Conservation (phyloP, 2,888 invertebrate species). For the Thera britannica region DNA sequence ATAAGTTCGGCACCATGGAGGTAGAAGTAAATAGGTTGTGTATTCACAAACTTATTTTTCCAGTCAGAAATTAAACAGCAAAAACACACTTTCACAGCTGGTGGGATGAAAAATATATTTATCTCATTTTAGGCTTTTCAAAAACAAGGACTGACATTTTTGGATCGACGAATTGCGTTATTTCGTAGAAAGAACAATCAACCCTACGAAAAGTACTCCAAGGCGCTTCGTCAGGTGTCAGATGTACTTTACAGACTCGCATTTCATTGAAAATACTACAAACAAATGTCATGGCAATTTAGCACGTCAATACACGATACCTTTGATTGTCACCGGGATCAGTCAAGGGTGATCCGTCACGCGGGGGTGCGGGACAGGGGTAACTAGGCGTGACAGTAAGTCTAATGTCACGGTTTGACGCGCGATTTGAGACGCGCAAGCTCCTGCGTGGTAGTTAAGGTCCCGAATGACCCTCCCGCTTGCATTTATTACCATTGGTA, state of each 20-base stretch:
- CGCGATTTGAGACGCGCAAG: slow-evolving; percentile 75
- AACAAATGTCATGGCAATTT: slow-evolving; percentile 40
- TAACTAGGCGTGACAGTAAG: slow-evolving; percentile 71
- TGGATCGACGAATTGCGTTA: no score
- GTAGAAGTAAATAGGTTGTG: no score
- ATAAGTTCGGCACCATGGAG: no score
- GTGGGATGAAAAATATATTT: no score
- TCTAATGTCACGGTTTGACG: slow-evolving; percentile 72
- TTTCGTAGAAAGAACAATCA: no score
- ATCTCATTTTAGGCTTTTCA: no score
- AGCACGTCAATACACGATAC: slow-evolving; percentile 39
- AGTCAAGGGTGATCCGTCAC: slow-evolving; percentile 54
- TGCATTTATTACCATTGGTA: background rate
- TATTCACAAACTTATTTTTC: no score
- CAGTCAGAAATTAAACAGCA: no score
- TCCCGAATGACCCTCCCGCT: background rate
- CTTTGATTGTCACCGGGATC: slow-evolving; percentile 50
- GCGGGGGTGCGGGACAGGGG: slow-evolving; percentile 40
- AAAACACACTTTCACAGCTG: no score
- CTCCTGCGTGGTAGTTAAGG: slow-evolving; percentile 6
- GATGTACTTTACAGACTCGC: background rate
- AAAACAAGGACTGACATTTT: no score
- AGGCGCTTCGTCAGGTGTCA: background rate
- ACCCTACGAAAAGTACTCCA: background rate
- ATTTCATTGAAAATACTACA: slow-evolving; percentile 10